Conservation (phyloP, 1,140 invertebrate species). For the Drosophila ironensis region DNA sequence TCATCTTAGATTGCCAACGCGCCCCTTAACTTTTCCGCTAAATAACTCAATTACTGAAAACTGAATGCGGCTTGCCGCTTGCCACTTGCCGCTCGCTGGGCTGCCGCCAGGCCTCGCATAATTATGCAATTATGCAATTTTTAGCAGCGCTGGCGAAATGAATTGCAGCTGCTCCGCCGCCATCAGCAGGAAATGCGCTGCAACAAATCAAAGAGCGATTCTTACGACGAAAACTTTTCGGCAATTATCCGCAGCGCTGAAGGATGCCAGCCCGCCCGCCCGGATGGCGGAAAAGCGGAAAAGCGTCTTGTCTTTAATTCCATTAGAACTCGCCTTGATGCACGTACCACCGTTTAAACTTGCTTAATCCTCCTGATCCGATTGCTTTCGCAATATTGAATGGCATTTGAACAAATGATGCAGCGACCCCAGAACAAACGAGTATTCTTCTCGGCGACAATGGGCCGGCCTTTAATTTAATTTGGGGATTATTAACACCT, state of each 20-base stretch:
- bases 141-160: constrained; percentile 38
- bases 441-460: no score
- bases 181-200: constrained; percentile 17
- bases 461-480: constrained; percentile 12
- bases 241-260: constrained; percentile 54
- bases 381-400: no score
- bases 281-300: no score
- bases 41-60: constrained; percentile 62
- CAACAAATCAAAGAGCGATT: constrained; percentile 64
- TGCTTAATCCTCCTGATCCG: no score
- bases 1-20: constrained; percentile 61
- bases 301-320: no score
- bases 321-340: no score
- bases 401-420: no score
- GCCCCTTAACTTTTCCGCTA: constrained; percentile 42
- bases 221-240: constrained; percentile 56
- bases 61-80: no score
- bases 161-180: constrained; percentile 53
- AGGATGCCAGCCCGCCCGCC: no score
- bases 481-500: constrained; percentile 26
- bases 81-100: no score
- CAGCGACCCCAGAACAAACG: no score
- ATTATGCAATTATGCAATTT: constrained; percentile 66
- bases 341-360: no score
- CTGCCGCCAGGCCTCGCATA: constrained; percentile 14